Conservation (phyloP, 2,797 vertebrate genomes). For the Gallirallus australis region DNA sequence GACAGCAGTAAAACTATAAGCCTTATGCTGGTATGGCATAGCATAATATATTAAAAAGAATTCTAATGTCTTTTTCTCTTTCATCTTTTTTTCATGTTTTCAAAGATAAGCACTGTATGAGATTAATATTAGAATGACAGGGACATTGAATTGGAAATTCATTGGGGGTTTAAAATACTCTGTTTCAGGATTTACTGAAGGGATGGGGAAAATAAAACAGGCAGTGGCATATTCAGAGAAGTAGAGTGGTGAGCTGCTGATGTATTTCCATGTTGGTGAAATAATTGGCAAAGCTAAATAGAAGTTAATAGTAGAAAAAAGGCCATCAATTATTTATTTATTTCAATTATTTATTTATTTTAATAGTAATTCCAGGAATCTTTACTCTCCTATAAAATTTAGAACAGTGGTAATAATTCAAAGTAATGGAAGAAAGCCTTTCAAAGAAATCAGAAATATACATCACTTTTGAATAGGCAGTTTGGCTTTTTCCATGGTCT, state of each 20-base stretch:
- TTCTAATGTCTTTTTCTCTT: slow-evolving; percentile 43
- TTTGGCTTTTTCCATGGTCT: background rate
- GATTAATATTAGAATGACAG: slow-evolving; percentile 52
- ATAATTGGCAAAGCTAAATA: background rate
- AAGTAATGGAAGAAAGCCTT: background rate
- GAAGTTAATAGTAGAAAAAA: background rate
- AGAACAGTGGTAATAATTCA: background rate
- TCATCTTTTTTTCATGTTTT: slow-evolving; percentile 62
- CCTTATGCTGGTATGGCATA: slow-evolving; percentile 7
- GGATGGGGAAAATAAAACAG: slow-evolving; percentile 7
- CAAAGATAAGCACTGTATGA: slow-evolving; percentile 26
- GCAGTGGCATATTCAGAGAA: background rate
- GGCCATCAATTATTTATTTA: background rate
- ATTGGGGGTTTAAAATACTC: background rate
- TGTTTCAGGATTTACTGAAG: background rate
- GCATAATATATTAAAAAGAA: slow-evolving; percentile 61
- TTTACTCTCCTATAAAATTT: background rate
- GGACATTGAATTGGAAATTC: slow-evolving; percentile 22
- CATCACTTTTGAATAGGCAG: background rate
- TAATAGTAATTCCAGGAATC: background rate
- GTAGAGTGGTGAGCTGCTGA: background rate
- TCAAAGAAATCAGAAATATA: background rate
- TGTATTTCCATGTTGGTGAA: background rate
- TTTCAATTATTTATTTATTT: background rate
- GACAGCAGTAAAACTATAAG: slow-evolving; percentile 24